Evolutionary conservation across 2,888 invertebrate species (phyloP).

Genomic region (Drosophila bunnanda): DNA sequence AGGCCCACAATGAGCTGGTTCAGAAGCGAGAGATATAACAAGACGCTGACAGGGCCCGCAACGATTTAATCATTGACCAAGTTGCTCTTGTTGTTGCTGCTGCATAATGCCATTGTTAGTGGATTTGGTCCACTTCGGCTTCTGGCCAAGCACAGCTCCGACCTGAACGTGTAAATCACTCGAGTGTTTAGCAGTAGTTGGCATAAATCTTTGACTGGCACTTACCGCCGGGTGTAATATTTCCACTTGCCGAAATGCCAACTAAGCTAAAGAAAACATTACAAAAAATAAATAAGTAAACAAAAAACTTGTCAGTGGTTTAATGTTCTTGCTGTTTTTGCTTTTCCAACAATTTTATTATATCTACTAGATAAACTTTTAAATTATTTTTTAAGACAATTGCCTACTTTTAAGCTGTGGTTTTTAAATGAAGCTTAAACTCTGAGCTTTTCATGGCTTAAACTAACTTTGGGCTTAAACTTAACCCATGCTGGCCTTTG

Average conservation of each 20-base stretch:
- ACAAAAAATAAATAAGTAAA: constrained; percentile 5
- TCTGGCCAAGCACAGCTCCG: constrained; percentile 17
- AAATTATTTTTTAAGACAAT: neutral
- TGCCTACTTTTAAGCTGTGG: constrained; percentile 21
- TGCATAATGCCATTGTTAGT: constrained; percentile 35
- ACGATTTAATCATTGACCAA: constrained; percentile 57
- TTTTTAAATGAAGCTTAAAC: neutral
- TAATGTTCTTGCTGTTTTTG: neutral
- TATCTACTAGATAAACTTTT: neutral
- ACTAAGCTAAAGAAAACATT: neutral
- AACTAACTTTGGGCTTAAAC: neutral
- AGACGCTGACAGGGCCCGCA: constrained; percentile 43
- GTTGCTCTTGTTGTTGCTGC: constrained; percentile 16
- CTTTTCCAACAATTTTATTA: neutral
- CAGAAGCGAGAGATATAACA: constrained; percentile 42
- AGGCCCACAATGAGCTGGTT: constrained; percentile 22
- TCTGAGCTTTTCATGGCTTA: neutral
- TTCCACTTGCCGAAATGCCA: constrained; percentile 7
- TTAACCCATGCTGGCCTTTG: constrained; percentile 22
- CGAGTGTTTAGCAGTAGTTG: constrained; percentile 34
- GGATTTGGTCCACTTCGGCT: constrained; percentile 34
- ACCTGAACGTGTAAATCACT: constrained; percentile 46
- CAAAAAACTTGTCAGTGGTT: neutral
- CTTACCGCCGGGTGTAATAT: constrained; percentile 27
- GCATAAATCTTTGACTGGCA: constrained; percentile 34